These are phyloP conservation scores for Myripristis jacobus DNA, from an alignment of 2,797 vertebrate species.

Conservation along the genomic window DNA sequence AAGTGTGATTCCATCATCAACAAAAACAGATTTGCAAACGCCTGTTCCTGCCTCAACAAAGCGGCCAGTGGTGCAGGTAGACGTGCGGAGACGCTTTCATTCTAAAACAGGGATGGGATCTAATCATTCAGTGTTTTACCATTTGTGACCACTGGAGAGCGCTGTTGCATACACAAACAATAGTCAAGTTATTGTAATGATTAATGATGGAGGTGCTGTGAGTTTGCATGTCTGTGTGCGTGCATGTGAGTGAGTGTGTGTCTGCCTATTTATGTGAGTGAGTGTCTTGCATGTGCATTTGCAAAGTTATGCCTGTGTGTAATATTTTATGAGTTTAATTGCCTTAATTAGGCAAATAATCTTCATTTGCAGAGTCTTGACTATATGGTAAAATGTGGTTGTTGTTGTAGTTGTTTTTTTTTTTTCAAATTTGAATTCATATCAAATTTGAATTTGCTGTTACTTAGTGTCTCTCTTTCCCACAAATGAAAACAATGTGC, in stretches of 20 bases:
- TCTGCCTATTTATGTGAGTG: background rate
- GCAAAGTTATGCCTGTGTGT: background rate
- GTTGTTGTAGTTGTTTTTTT: conserved; percentile 7
- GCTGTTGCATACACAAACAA: conserved; percentile 76
- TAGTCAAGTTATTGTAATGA: conserved; percentile 7
- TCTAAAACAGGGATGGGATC: background rate
- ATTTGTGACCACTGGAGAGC: conserved; percentile 72
- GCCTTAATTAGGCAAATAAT: conserved; percentile 22
- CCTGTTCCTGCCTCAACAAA: background rate
- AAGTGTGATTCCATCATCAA: too few species aligned
- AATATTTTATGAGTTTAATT: conserved; percentile 19
- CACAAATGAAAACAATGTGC: conserved; percentile 36
- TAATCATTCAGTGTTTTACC: conserved; percentile 16
- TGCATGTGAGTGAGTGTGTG: background rate
- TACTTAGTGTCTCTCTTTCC: conserved; percentile 11
- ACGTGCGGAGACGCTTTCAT: background rate
- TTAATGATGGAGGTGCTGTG: conserved; percentile 14
- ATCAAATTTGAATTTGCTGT: conserved; percentile 34
- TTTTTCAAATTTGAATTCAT: too few species aligned
- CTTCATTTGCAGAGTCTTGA: conserved; percentile 27
- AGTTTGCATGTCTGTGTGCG: conserved; percentile 6
- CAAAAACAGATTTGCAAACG: background rate
- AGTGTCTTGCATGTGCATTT: conserved; percentile 9
- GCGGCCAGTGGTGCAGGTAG: background rate
- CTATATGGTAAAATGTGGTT: conserved; percentile 9